Evolutionary conservation across 35 echinoderm and acorn worm genomes (phyloP).

Genomic region (Eucidaris tribuloides): DNA sequence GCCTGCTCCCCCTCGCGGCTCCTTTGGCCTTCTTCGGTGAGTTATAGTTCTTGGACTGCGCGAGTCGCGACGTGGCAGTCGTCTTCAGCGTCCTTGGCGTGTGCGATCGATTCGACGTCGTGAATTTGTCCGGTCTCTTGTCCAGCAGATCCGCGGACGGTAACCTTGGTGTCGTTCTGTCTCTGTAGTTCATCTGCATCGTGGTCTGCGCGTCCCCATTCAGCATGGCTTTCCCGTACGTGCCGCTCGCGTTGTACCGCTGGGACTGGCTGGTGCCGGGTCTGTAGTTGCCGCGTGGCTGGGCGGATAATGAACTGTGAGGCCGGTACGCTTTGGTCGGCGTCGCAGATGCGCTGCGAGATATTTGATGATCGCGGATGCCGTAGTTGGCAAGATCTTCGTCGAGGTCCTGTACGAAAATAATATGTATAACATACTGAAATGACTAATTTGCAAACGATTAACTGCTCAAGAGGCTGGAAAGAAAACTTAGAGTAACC

Average conservation of each 20-base stretch:
- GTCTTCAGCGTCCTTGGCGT: slow-evolving; percentile 81
- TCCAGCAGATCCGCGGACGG: slow-evolving; percentile 70
- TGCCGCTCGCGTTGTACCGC: background rate
- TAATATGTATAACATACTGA: too few relatives aligned
- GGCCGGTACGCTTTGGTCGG: background rate
- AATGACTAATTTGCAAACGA: too few relatives aligned
- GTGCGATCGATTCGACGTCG: slow-evolving; percentile 31
- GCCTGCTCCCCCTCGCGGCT: background rate
- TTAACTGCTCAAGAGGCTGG: too few relatives aligned
- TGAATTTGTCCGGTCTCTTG: slow-evolving; percentile 54
- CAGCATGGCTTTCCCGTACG: background rate
- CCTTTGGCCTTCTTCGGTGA: slow-evolving; percentile 71
- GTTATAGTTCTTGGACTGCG: slow-evolving; percentile 93
- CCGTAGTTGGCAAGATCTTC: slow-evolving; percentile 11
- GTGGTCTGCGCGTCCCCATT: background rate
- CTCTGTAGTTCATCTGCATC: background rate
- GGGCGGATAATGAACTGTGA: background rate
- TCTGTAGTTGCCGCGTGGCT: background rate
- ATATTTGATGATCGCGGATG: background rate
- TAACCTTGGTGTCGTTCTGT: background rate
- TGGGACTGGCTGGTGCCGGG: slow-evolving; percentile 21
- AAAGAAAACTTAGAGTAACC: too few relatives aligned
- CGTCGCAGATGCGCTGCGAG: background rate
- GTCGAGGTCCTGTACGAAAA: slow-evolving; percentile 5
- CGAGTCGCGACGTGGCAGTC: slow-evolving; percentile 64